phyloP scores from a whole-genome alignment of 2,113 vertebrate species.

The Oryctolagus cuniculus region mOryCun1.1 NC_091435.1:54313501-54314000 shows the following conservation, averaged over 20 bases:
- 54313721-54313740: conserved; percentile 59
- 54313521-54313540: conserved; percentile 52
- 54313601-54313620: conserved; percentile 10
- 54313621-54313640: conserved; percentile 59
- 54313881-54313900: conserved; percentile 38
- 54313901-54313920: neutral
- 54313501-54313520: conserved; percentile 42
- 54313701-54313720: conserved; percentile 56
- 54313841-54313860: conserved; percentile 48
- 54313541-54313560: conserved; percentile 57
- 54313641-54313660: neutral
- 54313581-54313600: conserved; percentile 64
- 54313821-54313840: conserved; percentile 22
- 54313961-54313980: neutral
- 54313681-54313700: conserved; percentile 69
- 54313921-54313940: conserved; percentile 8
- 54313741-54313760: conserved; percentile 28
- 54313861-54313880: conserved; percentile 25
- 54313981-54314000: neutral
- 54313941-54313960: conserved; percentile 43
- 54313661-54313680: conserved; percentile 48
- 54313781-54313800: conserved; percentile 51
- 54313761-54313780: conserved; percentile 44
- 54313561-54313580: conserved; percentile 56
- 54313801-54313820: conserved; percentile 50